Percentiles rank a stretch among this genome's conserved stretches.
Conservation (phyloP, 1,140 invertebrate genomes). For the Drosophila lacertosa region DNA sequence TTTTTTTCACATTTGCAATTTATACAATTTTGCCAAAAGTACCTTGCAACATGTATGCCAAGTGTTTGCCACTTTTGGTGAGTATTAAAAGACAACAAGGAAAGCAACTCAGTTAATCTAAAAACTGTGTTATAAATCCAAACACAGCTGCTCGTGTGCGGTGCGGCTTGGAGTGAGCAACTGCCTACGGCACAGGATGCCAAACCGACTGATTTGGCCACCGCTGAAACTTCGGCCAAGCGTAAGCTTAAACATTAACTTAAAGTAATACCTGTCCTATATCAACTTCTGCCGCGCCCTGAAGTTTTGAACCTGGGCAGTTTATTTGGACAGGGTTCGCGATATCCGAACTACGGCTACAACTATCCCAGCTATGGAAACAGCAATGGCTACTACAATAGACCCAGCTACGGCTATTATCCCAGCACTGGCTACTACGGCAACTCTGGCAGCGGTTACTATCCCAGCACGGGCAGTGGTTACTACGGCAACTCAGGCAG, state of each 20-base stretch:
- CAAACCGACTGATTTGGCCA: conserved; percentile 54
- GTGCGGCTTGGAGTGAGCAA: conserved; percentile 34
- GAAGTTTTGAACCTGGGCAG: conserved; percentile 71
- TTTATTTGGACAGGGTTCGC: conserved; percentile 43
- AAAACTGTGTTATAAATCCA: conserved; percentile 5
- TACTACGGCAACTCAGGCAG: neutral
- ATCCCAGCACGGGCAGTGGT: conserved; percentile 26
- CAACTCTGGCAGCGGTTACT: conserved; percentile 28
- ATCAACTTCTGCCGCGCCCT: neutral
- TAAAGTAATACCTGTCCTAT: neutral
- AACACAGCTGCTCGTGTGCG: conserved; percentile 36
- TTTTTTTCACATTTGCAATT: conserved; percentile 21
- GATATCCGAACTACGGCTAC: conserved; percentile 63
- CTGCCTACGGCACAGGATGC: conserved; percentile 24
- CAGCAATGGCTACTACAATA: conserved; percentile 37
- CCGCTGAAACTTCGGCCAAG: conserved; percentile 71
- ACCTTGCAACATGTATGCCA: conserved; percentile 45
- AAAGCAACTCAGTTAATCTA: neutral
- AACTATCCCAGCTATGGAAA: conserved; percentile 42
- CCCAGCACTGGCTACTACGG: conserved; percentile 47
- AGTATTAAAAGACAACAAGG: conserved; percentile 29
- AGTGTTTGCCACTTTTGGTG: conserved; percentile 48
- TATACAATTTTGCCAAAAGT: conserved; percentile 9
- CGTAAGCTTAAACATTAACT: conserved; percentile 35
- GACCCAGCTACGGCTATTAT: conserved; percentile 50